phyloP scores from a whole-genome alignment of 2,113 vertebrate genomes.

The Oreamnos americanus region DNA sequence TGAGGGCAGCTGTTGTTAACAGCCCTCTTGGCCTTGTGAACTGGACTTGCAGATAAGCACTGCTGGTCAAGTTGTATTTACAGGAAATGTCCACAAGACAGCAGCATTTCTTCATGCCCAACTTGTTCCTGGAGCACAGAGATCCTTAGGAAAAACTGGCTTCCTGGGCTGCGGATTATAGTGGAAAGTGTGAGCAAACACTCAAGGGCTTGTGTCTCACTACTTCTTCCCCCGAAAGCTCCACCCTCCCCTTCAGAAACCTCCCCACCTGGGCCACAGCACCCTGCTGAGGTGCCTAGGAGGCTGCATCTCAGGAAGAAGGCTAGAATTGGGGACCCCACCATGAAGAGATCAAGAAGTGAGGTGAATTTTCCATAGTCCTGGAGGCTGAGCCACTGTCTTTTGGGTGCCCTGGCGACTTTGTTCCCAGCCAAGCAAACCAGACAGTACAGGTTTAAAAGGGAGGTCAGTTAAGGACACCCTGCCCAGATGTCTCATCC shows the following conservation, averaged over 20 bases:
- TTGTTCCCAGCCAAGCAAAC: background rate
- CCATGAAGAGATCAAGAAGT: background rate
- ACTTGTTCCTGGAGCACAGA: background rate
- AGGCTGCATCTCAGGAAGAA: background rate
- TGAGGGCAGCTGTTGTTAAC: background rate
- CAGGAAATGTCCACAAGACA: background rate
- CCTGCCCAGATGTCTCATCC: background rate
- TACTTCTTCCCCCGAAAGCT: background rate
- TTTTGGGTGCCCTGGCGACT: background rate
- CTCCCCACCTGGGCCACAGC: background rate
- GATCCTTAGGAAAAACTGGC: background rate
- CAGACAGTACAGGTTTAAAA: background rate
- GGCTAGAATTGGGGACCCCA: rapidly evolving
- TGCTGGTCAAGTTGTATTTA: background rate
- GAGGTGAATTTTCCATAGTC: background rate
- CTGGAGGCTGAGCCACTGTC: background rate
- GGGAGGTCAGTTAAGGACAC: background rate
- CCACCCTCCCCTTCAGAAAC: background rate
- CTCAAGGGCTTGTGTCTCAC: background rate
- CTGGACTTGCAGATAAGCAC: background rate
- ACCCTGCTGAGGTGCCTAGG: background rate
- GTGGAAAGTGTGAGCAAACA: background rate
- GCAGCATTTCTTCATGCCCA: background rate
- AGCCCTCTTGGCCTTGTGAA: background rate
- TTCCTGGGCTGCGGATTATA: background rate